phyloP scores from a whole-genome alignment of 2,888 invertebrate genomes.

The Ophraella communa region DNA sequence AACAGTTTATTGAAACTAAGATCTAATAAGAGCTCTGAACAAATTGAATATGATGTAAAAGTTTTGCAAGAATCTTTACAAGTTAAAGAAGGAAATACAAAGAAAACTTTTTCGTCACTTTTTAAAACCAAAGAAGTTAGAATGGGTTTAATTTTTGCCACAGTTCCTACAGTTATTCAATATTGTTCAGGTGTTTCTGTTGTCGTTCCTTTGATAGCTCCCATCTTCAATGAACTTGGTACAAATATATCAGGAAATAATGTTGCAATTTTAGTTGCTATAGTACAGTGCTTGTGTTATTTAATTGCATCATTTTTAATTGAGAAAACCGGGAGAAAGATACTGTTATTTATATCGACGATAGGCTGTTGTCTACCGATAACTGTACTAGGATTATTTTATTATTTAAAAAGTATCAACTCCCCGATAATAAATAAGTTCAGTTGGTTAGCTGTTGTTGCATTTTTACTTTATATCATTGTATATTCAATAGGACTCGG shows the following conservation, averaged over 20 bases:
- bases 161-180: background rate
- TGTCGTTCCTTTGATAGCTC: constrained; percentile 6
- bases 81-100: background rate
- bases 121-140: background rate
- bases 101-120: background rate
- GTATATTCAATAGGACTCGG: constrained; percentile 75
- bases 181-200: background rate
- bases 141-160: background rate
- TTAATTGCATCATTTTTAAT: constrained; percentile 75
- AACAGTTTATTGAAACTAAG: background rate
- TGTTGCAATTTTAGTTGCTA: constrained; percentile 3
- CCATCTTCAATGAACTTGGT: constrained; percentile 5
- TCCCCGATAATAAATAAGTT: constrained; percentile 52
- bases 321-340: constrained; percentile 74
- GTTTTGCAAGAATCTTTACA: background rate
- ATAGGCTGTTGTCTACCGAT: constrained; percentile 68
- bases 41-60: constrained; percentile 1
- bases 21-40: background rate
- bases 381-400: constrained; percentile 65
- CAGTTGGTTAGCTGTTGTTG: constrained; percentile 72
- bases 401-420: constrained; percentile 62
- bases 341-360: constrained; percentile 73
- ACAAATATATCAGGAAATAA: constrained; percentile 5
- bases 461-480: constrained; percentile 72
- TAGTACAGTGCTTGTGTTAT: constrained; percentile 69